Conservation (phyloP, 2,113 vertebrate species). For the human region DNA sequence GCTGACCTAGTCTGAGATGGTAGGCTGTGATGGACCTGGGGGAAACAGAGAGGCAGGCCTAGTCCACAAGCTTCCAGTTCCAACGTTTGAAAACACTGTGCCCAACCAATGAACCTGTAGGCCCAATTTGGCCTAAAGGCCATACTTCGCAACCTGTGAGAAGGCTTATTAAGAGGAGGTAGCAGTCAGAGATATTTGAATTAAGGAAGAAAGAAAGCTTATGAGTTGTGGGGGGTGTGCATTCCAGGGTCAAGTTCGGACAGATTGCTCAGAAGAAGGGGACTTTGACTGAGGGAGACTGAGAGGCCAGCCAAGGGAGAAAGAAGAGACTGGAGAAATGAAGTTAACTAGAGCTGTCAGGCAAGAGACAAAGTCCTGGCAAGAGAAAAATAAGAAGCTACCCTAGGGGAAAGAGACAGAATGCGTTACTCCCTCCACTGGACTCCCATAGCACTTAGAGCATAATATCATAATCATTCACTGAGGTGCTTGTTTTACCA, state of each 20-base stretch:
- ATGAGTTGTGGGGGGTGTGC: not conserved
- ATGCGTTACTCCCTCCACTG: not conserved
- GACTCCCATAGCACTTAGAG: not conserved
- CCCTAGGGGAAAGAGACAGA: not conserved
- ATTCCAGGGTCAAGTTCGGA: not conserved
- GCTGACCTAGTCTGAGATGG: not conserved
- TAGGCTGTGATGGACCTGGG: not conserved
- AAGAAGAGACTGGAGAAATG: not conserved
- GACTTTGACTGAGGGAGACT: not conserved
- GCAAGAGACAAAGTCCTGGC: not conserved
- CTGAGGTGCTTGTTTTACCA: not conserved
- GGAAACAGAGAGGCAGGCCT: not conserved
- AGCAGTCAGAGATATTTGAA: not conserved
- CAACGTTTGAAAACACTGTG: not conserved
- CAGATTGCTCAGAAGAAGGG: not conserved
- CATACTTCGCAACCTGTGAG: not conserved
- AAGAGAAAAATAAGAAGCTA: constrained; percentile 36
- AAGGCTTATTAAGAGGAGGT: constrained; percentile 15
- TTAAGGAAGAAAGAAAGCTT: constrained; percentile 13
- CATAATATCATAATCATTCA: constrained; percentile 1
- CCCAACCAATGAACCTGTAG: not conserved
- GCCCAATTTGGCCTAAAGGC: not conserved
- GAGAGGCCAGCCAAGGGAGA: constrained; percentile 4
- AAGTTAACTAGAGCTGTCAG: constrained; percentile 4
- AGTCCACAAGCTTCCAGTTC: not conserved